Evolutionary conservation across 2,797 vertebrate species (phyloP).

Genomic region (Staurois parvus): DNA sequence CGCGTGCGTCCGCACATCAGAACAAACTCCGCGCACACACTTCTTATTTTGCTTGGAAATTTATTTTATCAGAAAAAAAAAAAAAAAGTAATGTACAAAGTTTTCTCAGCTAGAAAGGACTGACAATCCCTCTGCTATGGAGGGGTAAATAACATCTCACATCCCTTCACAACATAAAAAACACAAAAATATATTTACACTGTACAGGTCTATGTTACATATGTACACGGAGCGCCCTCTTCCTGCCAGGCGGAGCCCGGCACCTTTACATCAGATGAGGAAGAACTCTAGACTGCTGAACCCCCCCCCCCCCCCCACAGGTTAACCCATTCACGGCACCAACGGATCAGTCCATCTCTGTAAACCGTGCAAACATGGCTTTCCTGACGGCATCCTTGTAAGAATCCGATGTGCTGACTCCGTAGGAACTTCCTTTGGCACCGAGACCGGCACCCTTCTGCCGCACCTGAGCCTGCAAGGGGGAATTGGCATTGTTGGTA

Average conservation of each 20-base stretch:
- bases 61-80: slow-evolving; percentile 45
- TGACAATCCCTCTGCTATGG: background rate
- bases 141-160: background rate
- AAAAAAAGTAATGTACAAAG: slow-evolving; percentile 47
- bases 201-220: slow-evolving; percentile 52
- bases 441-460: slow-evolving; percentile 95
- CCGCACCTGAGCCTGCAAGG: slow-evolving; percentile 89
- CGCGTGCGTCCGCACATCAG: no score
- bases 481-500: background rate
- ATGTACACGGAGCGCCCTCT: slow-evolving; percentile 32
- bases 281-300: no score
- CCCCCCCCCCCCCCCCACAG: background rate
- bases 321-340: background rate
- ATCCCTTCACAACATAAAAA: slow-evolving; percentile 14
- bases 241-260: background rate
- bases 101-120: slow-evolving; percentile 20
- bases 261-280: background rate
- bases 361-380: slow-evolving; percentile 98
- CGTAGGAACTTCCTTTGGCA: slow-evolving; percentile 93
- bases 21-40: background rate
- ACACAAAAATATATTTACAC: slow-evolving; percentile 57
- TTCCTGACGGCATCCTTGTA: slow-evolving; percentile 98
- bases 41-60: slow-evolving; percentile 40
- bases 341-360: slow-evolving; percentile 84
- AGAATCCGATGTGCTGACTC: slow-evolving; percentile 89